Conservation (phyloP, 2,888 invertebrate genomes). For the Limnephilus auricula region DNA sequence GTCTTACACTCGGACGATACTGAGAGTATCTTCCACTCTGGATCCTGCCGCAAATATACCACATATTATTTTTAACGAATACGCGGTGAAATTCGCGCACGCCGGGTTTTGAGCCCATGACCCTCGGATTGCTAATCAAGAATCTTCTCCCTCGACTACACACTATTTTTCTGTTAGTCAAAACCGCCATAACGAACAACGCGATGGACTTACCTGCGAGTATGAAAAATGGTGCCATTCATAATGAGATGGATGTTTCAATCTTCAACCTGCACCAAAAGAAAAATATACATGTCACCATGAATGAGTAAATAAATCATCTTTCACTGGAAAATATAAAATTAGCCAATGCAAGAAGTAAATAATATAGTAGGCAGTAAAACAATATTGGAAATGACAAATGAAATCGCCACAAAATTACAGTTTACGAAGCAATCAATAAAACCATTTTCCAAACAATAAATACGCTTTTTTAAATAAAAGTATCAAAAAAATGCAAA, state of each 20-base stretch:
- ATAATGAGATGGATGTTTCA: conserved; percentile 32
- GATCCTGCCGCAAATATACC: too few species aligned
- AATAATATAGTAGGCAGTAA: neutral
- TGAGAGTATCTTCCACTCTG: too few species aligned
- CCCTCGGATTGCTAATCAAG: too few species aligned
- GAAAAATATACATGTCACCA: conserved; percentile 40
- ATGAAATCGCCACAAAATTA: neutral
- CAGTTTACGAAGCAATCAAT: neutral
- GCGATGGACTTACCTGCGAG: conserved; percentile 53
- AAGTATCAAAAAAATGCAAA: neutral
- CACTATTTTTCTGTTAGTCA: neutral
- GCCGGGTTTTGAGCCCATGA: too few species aligned
- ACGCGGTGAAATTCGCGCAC: too few species aligned
- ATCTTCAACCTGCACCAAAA: conserved; percentile 28
- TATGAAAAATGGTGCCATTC: conserved; percentile 41
- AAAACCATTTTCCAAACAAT: neutral
- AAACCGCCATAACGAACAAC: neutral
- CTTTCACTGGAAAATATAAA: neutral
- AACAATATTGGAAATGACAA: neutral
- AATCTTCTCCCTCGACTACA: neutral
- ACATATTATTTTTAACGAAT: too few species aligned
- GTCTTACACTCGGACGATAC: too few species aligned
- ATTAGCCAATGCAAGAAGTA: neutral
- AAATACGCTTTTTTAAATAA: neutral
- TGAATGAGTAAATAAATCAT: conserved; percentile 8